Evolutionary conservation across 2,888 invertebrate genomes (phyloP), one percentile per base, ranked within the genome.

Genomic region (Dioctria linearis): DNA sequence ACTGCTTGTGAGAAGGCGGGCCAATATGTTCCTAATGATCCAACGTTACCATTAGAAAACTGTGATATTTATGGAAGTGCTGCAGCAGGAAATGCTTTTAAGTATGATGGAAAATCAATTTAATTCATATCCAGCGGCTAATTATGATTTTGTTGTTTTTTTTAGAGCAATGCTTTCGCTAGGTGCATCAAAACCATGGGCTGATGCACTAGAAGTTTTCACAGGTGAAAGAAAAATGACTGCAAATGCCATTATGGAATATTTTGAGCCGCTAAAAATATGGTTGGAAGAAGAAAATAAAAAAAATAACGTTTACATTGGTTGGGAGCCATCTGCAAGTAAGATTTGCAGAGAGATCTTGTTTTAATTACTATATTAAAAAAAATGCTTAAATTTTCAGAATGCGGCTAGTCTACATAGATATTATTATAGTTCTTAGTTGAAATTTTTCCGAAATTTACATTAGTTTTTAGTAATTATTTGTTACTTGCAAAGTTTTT

Each of bases 1-100:
- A 91, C 93, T 0, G 90, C 94, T 46, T 95, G 94, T 86, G 92
- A 92, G 83, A 92, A 93, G 84, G 95, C 96, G 3, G 95, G 94
- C 0, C 92, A 96, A 86, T 95, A 95, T 84, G 93, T 93, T 80
- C 93, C 94, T 0, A 90, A 90, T 5, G 92, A 94, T 82, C 85
- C 92, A 2, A 87, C 87, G 0, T 93, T 93, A 87, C 93, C 95
- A 9, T 91, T 97, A 40, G 94, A 96, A 80, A 92, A 94, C 85
- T 97, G 97, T 86, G 96, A 97, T 85, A 95, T 97, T 85, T 95
- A 95, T 87, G 91, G 93, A 85, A 96, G 94, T 84, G 91, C 91
- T 11, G 92, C 92, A 75, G 97, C 96, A 59, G 59, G 25, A n/a
- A 59, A 59, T 5, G 59, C 59, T 13, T 25, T 25, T 13, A 25